These are phyloP conservation scores for Datnioides undecimradiatus DNA, from an alignment of 2,113 vertebrate species.

Conservation along the genomic window DNA sequence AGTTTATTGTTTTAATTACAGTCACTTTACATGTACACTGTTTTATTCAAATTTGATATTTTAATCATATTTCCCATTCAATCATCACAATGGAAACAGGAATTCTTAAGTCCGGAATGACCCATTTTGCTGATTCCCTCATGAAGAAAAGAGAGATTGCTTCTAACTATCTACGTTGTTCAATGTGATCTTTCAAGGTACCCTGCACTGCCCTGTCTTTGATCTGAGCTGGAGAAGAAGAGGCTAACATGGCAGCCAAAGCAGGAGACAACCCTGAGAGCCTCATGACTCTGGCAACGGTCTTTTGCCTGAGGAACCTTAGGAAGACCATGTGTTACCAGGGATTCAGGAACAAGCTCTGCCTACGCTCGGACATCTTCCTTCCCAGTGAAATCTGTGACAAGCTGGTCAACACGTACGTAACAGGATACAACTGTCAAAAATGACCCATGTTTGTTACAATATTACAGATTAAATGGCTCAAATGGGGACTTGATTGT, in stretches of 20 bases:
- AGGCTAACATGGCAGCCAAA: conserved; percentile 82
- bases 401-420: conserved; percentile 93
- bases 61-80: background rate
- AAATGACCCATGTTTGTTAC: background rate
- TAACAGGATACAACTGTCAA: conserved; percentile 17
- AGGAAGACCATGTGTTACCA: conserved; percentile 94
- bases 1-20: background rate
- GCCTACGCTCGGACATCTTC: conserved; percentile 93
- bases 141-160: background rate
- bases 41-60: background rate
- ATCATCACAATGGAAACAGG: background rate
- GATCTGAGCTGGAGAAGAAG: conserved; percentile 54
- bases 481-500: background rate
- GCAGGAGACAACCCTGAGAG: conserved; percentile 92
- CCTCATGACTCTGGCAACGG: conserved; percentile 91
- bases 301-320: conserved; percentile 95
- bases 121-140: too few relatives aligned
- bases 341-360: conserved; percentile 88
- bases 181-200: conserved; percentile 44
- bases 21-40: background rate
- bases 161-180: background rate
- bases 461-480: background rate
- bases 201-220: conserved; percentile 60
- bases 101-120: too few relatives aligned
- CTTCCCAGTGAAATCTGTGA: conserved; percentile 98